Percentiles rank a stretch among this genome's conserved stretches.
These are phyloP conservation scores for Isurus oxyrinchus DNA, from an alignment of 2,113 vertebrate species.

Conservation along the genomic window DNA sequence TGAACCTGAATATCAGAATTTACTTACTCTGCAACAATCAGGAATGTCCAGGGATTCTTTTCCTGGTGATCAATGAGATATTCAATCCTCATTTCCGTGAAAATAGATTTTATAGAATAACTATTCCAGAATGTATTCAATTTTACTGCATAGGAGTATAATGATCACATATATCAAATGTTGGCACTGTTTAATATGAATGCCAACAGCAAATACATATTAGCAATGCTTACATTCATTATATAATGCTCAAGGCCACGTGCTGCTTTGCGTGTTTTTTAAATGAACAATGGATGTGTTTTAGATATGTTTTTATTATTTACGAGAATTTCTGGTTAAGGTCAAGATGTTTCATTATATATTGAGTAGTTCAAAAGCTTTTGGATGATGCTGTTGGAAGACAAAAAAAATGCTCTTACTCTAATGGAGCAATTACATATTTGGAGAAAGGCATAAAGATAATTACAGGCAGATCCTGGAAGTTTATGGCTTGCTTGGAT, in stretches of 20 bases:
- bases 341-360: slow-evolving; percentile 40
- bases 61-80: slow-evolving; percentile 48
- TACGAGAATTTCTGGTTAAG: slow-evolving; percentile 39
- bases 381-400: background rate
- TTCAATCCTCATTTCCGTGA: slow-evolving; percentile 55
- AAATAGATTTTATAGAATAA: slow-evolving; percentile 55
- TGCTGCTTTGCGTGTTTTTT: background rate
- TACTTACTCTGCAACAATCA: slow-evolving; percentile 47
- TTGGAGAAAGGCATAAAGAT: background rate
- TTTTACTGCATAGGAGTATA: slow-evolving; percentile 52
- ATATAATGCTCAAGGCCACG: slow-evolving; percentile 41
- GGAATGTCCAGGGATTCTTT: slow-evolving; percentile 42
- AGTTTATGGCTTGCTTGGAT: background rate
- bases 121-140: slow-evolving; percentile 53
- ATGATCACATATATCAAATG: slow-evolving; percentile 56
- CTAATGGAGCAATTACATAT: background rate
- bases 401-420: background rate
- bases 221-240: slow-evolving; percentile 48
- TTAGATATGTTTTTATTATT: slow-evolving; percentile 34
- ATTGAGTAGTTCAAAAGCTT: slow-evolving; percentile 36
- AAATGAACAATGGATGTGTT: background rate
- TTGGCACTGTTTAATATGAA: slow-evolving; percentile 51
- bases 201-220: slow-evolving; percentile 50
- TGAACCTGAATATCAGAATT: background rate
- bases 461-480: background rate